Base-by-base conservation (phyloP, 1,140 invertebrate genomes). In the Ips typographus region DNA sequence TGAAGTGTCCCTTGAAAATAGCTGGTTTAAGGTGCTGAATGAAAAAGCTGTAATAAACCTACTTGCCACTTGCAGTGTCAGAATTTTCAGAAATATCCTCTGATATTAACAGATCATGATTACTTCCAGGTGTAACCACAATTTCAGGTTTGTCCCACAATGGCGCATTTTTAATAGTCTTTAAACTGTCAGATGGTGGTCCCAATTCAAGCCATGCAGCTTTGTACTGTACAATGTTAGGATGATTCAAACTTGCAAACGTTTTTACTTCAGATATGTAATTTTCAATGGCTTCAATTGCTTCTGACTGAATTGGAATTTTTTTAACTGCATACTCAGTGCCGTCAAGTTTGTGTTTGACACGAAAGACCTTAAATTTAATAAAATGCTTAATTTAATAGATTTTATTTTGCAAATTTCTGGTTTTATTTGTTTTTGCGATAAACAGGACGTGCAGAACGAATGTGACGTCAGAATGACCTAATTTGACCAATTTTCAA, bases 151-250 rank as follows among this genome's bases (percentile, higher is more conserved):
- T 63, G 41, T 61, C 39, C 40, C n/a, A 68, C 4, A 57, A 4
- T 7, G 8, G 49, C 2, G 7, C 2, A 43, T 52, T 66, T 3
- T 39, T 55, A 41, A 74, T 72, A 36, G 67, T 52, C 51, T 71
- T 71, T 5, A 72, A 22, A 22, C 22, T 57, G 40, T 38, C 55
- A n/a, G 62, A 38, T 42, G 70, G 65, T 53, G 68, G 67, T 52
- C 74, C 75, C 39, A 80, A 83, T 80, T 94, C 91, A 36, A 93
- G 78, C 92, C 92, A 94, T 4, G 91, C 91, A 41, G 88, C 88
- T 83, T 94, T 93, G 75, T 94, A 94, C 3, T 89, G 85, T 2
- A 94, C 91, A 74, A 94, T 91, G 81, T 94, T 92, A 1, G 86
- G 84, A 82, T 94, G 92, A 76, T 91, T 88, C 40, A 94, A 81